Conservation (phyloP, 35 echinoderm and acorn worm species). For the Ptychodera flava region DNA sequence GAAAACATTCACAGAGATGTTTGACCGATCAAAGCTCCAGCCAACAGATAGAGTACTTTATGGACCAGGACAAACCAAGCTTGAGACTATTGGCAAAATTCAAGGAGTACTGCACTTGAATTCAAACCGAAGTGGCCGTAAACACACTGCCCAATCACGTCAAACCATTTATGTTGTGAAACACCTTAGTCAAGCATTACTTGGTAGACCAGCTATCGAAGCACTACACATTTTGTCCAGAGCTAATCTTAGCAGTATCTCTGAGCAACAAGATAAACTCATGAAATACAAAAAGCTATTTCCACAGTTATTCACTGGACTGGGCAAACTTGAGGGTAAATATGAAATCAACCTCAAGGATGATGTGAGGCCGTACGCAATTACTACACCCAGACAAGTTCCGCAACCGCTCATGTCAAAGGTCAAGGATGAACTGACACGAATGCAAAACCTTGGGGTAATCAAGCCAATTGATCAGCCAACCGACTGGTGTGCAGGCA, state of each 20-base stretch:
- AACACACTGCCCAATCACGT: not conserved
- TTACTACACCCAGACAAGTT: not conserved
- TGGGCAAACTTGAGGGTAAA: conserved; percentile 16
- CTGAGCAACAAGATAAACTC: not conserved
- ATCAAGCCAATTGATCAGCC: conserved; percentile 3
- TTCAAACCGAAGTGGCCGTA: not conserved
- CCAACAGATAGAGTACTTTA: not conserved
- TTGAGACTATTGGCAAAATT: not conserved
- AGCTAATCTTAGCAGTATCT: not conserved
- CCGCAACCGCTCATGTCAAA: not conserved
- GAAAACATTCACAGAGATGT: no score
- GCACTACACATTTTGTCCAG: not conserved
- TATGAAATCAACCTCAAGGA: not conserved
- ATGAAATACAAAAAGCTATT: conserved; percentile 8
- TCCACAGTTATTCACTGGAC: not conserved
- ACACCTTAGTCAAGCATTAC: not conserved
- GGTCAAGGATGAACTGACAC: conserved; percentile 1
- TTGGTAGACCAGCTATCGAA: not conserved
- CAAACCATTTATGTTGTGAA: not conserved
- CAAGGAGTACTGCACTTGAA: not conserved
- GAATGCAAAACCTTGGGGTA: conserved; percentile 2
- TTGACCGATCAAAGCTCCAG: not conserved
- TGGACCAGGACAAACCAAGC: conserved; percentile 10
- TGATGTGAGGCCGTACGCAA: not conserved
- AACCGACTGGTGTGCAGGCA: not conserved